These are phyloP conservation scores for Therioaphis trifolii DNA, from an alignment of 2,888 invertebrate species.

Conservation along the genomic window DNA sequence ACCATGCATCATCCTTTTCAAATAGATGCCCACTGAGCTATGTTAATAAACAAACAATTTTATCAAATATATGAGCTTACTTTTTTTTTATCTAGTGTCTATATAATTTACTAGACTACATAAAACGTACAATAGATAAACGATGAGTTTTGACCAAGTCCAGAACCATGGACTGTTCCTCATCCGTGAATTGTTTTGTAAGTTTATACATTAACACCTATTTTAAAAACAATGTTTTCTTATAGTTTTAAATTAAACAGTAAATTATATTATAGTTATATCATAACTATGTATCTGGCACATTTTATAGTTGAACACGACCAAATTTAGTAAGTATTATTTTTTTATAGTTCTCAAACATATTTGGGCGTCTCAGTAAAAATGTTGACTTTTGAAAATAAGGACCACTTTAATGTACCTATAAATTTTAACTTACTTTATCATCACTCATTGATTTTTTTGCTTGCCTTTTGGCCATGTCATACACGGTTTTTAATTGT, in stretches of 20 bases:
- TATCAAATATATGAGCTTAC: slow-evolving; percentile 3
- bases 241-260: background rate
- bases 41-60: background rate
- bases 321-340: too few species aligned
- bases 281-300: slow-evolving; percentile 6
- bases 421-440: too few species aligned
- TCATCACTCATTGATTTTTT: too few species aligned
- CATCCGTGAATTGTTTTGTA: background rate
- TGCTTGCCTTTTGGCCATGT: too few species aligned
- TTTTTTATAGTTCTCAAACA: too few species aligned
- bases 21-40: background rate
- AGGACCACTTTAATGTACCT: too few species aligned
- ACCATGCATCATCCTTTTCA: slow-evolving; percentile 20
- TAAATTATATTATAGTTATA: slow-evolving; percentile 20
- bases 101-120: background rate
- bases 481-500: too few species aligned
- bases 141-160: background rate
- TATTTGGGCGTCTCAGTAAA: too few species aligned
- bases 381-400: too few species aligned
- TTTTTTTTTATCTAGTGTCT: slow-evolving; percentile 13
- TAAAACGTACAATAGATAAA: background rate
- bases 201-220: background rate
- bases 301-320: too few species aligned
- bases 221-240: slow-evolving; percentile 22
- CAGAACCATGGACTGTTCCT: background rate